Evolutionary conservation across 2,113 vertebrate genomes (phyloP).

Genomic region (Pithys albifrons): DNA sequence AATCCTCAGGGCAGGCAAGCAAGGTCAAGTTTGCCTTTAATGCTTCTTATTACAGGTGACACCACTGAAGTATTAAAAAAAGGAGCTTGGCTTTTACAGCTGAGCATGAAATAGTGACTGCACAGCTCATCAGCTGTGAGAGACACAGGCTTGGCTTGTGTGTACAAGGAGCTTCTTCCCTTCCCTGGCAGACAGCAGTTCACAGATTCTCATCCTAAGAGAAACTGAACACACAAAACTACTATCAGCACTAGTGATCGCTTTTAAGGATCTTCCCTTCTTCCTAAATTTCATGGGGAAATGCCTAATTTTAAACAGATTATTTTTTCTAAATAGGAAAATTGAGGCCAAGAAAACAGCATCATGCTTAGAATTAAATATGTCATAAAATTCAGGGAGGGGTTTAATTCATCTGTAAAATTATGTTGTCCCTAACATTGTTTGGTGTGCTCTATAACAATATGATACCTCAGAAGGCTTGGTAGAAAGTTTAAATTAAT

Average conservation of each 20-base stretch:
- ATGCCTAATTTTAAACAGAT: background rate
- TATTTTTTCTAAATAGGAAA: background rate
- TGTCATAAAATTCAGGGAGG: background rate
- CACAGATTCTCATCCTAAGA: background rate
- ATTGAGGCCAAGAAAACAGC: background rate
- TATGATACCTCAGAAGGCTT: background rate
- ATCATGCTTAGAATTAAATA: background rate
- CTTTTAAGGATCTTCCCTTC: background rate
- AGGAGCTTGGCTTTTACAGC: background rate
- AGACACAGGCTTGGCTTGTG: accelerated
- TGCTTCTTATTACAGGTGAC: background rate
- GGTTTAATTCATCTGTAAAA: background rate
- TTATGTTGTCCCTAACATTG: background rate
- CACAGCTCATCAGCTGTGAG: background rate
- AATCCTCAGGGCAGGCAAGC: background rate
- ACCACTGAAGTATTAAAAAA: background rate
- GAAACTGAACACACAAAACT: background rate
- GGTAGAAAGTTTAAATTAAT: background rate
- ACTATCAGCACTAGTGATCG: accelerated
- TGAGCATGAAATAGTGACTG: background rate
- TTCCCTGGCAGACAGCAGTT: background rate
- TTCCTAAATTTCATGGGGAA: background rate
- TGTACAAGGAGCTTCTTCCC: background rate
- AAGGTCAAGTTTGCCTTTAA: background rate
- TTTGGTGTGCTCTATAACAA: background rate